Percentiles rank a stretch among this genome's conserved stretches.
phyloP scores from a whole-genome alignment of 2,797 vertebrate species.

The Simalia tracyae region DNA sequence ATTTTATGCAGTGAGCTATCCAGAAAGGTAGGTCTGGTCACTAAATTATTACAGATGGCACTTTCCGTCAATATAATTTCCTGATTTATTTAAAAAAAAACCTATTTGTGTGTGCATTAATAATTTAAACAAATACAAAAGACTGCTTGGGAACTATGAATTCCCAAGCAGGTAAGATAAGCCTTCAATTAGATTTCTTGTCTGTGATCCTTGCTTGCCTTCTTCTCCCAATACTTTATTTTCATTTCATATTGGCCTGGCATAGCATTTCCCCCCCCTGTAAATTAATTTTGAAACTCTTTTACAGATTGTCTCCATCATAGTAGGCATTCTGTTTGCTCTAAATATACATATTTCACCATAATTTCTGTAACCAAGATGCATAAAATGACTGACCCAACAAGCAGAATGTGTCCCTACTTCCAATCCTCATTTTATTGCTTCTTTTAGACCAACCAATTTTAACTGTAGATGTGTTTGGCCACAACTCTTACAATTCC shows the following conservation, averaged over 20 bases:
- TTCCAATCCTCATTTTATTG: neutral
- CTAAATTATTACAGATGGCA: neutral
- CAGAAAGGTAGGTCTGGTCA: neutral
- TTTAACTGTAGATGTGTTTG: neutral
- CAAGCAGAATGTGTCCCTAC: neutral
- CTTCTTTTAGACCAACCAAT: neutral
- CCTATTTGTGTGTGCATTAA: neutral
- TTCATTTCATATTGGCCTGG: neutral
- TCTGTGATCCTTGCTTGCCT: neutral
- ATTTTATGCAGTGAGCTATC: neutral
- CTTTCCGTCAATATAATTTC: neutral
- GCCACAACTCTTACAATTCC: neutral
- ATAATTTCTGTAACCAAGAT: neutral
- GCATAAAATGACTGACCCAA: neutral
- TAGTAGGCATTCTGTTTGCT: neutral
- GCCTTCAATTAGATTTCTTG: neutral
- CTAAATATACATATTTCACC: neutral
- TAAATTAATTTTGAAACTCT: neutral
- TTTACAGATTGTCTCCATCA: neutral
- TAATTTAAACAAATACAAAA: neutral
- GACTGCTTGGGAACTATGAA: neutral
- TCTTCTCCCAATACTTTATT: neutral
- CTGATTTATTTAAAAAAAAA: neutral
- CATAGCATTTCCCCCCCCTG: fast-evolving
- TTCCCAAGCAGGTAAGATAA: neutral